Conservation (phyloP, 2,888 invertebrate genomes). For the Cyclophora punctaria region DNA sequence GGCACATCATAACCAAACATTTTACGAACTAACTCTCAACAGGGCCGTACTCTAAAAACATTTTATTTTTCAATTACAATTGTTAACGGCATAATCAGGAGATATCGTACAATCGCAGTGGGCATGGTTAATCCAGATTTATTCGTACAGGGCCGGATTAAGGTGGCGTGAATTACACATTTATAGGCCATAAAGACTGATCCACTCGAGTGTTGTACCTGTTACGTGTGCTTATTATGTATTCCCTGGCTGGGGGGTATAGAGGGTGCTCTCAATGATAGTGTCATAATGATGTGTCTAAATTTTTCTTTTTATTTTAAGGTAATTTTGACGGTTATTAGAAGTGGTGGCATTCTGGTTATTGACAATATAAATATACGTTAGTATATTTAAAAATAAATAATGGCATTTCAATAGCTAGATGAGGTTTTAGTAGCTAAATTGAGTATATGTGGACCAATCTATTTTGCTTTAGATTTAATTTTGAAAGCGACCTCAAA, state of each 20-base stretch:
- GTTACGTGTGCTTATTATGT: conserved; percentile 63
- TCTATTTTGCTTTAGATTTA: no score
- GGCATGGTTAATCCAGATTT: conserved; percentile 71
- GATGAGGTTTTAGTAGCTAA: no score
- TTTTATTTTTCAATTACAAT: conserved; percentile 73
- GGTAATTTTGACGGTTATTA: no score
- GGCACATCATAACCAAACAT: conserved; percentile 8
- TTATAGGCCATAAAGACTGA: conserved; percentile 75
- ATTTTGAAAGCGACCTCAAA: no score
- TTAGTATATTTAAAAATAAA: no score
- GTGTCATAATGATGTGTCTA: no score
- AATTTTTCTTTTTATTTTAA: no score
- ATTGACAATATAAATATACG: no score
- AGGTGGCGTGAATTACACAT: conserved; percentile 74
- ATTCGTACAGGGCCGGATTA: conserved; percentile 69
- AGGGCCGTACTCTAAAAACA: conserved; percentile 16
- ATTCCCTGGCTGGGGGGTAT: conserved; percentile 29
- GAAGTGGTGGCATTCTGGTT: no score
- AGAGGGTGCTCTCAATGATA: conserved; percentile 25
- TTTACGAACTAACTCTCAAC: conserved; percentile 11
- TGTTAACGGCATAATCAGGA: conserved; percentile 72
- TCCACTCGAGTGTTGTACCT: conserved; percentile 68
- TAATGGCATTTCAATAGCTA: no score
- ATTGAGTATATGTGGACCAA: no score
- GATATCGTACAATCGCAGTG: conserved; percentile 62